Evolutionary conservation across 1,140 invertebrate species (phyloP).

Genomic region (Heliothis virescens): DNA sequence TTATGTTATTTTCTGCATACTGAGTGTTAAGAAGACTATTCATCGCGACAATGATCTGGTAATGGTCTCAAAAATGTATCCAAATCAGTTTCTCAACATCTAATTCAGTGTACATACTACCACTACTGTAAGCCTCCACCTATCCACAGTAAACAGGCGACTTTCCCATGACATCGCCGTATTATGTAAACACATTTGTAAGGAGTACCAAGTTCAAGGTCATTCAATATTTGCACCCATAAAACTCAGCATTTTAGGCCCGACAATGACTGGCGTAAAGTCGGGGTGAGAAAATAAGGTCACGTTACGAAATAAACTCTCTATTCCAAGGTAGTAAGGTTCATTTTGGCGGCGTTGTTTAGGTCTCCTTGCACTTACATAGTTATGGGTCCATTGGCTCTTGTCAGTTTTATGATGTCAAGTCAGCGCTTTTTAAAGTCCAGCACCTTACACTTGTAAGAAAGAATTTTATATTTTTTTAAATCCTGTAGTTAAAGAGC

Average conservation of each 20-base stretch:
- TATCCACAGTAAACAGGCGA: no score
- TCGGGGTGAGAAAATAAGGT: slow-evolving; percentile 23
- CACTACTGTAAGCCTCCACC: no score
- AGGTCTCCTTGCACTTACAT: background rate
- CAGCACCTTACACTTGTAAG: background rate
- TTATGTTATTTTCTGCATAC: no score
- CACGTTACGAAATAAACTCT: background rate
- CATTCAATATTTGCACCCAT: slow-evolving; percentile 24
- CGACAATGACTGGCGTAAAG: slow-evolving; percentile 21
- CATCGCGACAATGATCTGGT: no score
- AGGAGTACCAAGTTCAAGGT: slow-evolving; percentile 28
- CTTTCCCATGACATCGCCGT: background rate
- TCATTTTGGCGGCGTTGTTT: background rate
- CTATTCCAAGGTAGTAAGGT: slow-evolving; percentile 5
- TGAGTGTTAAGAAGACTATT: no score
- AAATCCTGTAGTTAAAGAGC: no score
- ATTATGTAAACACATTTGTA: background rate
- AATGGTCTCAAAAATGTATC: no score
- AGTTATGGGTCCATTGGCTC: slow-evolving; percentile 22
- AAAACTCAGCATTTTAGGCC: slow-evolving; percentile 9
- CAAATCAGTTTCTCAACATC: no score
- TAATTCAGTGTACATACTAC: no score
- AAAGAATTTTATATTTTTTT: no score
- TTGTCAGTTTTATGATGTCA: slow-evolving; percentile 21
- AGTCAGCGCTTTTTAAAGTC: slow-evolving; percentile 13